A percentile compares a stretch with the other conserved stretches of the same genome.
These are phyloP conservation scores for Agelas oroides DNA, from an alignment of 37 sponge, comb jelly and placozoan species.

Conservation along the genomic window DNA sequence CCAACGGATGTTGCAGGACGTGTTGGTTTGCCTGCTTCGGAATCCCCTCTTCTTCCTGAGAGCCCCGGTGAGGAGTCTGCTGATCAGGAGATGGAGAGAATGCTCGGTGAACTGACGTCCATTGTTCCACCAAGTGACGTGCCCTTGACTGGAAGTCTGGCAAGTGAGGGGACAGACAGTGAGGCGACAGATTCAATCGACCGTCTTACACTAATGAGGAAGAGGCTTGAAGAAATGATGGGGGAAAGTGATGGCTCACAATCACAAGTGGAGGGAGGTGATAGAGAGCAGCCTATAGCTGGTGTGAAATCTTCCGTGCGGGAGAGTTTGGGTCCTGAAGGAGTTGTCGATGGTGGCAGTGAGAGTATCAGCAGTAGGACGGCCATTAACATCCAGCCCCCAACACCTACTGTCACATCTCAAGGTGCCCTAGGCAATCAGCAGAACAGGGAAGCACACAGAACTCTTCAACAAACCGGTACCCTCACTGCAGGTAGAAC, in stretches of 20 bases:
- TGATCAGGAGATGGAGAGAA: constrained; percentile 39
- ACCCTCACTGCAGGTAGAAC: too few relatives aligned
- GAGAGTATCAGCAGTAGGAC: background rate
- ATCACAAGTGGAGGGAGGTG: background rate
- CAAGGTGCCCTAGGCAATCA: background rate
- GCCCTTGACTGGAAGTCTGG: background rate
- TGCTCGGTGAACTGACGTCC: constrained; percentile 40
- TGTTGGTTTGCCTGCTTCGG: too few relatives aligned
- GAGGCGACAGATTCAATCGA: background rate
- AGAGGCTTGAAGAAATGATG: constrained; percentile 28
- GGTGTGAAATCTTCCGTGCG: too few relatives aligned
- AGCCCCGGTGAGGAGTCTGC: background rate
- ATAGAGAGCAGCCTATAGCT: too few relatives aligned
- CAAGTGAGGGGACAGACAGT: background rate
- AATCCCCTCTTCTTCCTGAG: too few relatives aligned
- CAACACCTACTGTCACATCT: constrained; percentile 38
- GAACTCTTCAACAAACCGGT: too few relatives aligned
- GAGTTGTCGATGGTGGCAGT: background rate
- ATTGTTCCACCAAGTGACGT: constrained; percentile 35
- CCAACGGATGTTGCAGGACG: too few relatives aligned
- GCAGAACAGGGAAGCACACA: too few relatives aligned
- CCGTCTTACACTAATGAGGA: constrained; percentile 34
- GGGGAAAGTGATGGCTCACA: background rate
- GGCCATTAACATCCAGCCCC: constrained; percentile 37
- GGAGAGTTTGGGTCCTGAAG: background rate